A percentile compares a stretch with the other conserved stretches of the same genome.
These are phyloP conservation scores for Urocitellus parryii DNA, from an alignment of 2,113 vertebrate species.

Conservation along the genomic window DNA sequence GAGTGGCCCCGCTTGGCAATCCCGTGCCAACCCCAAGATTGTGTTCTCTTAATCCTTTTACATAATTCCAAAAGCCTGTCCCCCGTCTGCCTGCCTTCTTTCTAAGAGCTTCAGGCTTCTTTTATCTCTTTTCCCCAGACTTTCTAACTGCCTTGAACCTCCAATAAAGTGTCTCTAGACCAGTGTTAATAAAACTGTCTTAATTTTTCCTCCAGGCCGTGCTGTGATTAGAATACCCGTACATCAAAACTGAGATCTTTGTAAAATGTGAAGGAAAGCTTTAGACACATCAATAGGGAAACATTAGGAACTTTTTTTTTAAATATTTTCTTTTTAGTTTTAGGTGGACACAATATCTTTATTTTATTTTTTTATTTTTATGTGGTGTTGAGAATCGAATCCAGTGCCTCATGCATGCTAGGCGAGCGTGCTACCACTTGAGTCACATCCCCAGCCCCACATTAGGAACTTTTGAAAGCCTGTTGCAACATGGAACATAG, in stretches of 20 bases:
- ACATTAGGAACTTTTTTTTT: not conserved
- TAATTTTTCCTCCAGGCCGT: not conserved
- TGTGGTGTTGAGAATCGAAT: too few species aligned
- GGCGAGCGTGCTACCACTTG: too few species aligned
- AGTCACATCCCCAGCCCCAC: not conserved
- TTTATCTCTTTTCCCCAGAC: not conserved
- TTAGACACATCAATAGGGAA: not conserved
- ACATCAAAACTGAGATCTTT: not conserved
- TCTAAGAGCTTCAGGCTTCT: not conserved
- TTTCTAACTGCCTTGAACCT: not conserved
- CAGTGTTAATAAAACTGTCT: not conserved
- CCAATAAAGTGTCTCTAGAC: not conserved
- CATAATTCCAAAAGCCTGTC: not conserved
- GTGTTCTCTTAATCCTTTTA: not conserved
- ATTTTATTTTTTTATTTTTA: too few species aligned
- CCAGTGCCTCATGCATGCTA: too few species aligned
- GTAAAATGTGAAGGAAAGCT: not conserved
- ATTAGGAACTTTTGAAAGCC: not conserved
- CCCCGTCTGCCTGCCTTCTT: not conserved
- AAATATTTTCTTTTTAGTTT: too few species aligned
- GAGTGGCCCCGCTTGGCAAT: not conserved
- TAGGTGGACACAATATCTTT: too few species aligned
- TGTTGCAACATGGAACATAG: not conserved
- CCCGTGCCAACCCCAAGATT: not conserved
- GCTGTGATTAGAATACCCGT: not conserved